Evolutionary conservation across 2,797 vertebrate species (phyloP).

Genomic region (Peromyscus melanophrys): DNA sequence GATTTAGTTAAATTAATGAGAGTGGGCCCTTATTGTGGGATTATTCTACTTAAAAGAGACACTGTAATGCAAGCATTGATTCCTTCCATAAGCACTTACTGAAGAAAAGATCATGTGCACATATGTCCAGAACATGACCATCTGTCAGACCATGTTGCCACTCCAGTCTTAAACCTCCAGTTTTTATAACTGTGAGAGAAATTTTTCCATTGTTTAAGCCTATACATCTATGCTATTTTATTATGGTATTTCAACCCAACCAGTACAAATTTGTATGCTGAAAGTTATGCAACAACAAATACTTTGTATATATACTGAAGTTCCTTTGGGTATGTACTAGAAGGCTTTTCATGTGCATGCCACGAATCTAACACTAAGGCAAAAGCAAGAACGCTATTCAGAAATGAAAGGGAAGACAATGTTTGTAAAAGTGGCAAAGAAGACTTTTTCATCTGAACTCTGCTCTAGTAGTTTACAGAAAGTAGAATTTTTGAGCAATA

Average conservation of each 20-base stretch:
- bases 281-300: not conserved
- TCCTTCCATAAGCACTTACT: not conserved
- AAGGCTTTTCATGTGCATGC: not conserved
- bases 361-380: not conserved
- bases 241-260: not conserved
- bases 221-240: not conserved
- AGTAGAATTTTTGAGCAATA: not conserved
- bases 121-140: not conserved
- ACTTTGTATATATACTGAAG: not conserved
- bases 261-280: not conserved
- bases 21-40: not conserved
- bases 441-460: not conserved
- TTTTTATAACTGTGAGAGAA: not conserved
- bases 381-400: not conserved
- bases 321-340: not conserved
- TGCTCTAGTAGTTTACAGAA: not conserved
- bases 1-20: conserved; percentile 25
- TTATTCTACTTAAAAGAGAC: conserved; percentile 19
- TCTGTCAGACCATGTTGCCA: not conserved
- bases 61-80: not conserved
- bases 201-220: not conserved
- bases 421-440: not conserved
- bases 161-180: not conserved
- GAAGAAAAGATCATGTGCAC: not conserved
- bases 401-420: not conserved